phyloP scores from a whole-genome alignment of 2,888 invertebrate species.

The Nomada goodeniana region DNA sequence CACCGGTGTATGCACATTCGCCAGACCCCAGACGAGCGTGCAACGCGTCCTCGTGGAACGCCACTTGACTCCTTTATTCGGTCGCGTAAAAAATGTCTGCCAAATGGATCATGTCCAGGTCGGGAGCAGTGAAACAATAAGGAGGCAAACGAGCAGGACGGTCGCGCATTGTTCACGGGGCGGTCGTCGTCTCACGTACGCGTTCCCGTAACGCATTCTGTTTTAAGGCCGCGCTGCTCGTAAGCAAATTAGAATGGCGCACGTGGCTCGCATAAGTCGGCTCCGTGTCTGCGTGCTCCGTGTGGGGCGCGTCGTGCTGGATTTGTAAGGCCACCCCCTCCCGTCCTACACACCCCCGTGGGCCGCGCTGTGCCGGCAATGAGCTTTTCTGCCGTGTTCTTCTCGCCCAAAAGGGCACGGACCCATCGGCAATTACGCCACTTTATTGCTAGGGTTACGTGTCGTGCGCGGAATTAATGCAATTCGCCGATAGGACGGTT shows the following conservation, averaged over 20 bases:
- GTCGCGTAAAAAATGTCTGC: constrained; percentile 39
- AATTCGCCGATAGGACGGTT: constrained; percentile 56
- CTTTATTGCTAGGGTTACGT: constrained; percentile 80
- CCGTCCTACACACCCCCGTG: constrained; percentile 12
- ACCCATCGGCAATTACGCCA: constrained; percentile 80
- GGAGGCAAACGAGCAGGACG: constrained; percentile 60
- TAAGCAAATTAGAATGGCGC: constrained; percentile 82
- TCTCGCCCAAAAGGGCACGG: constrained; percentile 69
- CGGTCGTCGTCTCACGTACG: constrained; percentile 65
- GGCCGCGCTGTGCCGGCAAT: constrained; percentile 40
- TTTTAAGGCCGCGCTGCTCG: constrained; percentile 73
- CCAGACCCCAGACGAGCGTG: constrained; percentile 8
- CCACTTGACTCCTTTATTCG: constrained; percentile 61
- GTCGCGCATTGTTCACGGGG: constrained; percentile 62
- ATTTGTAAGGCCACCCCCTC: constrained; percentile 74
- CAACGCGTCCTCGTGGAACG: constrained; percentile 7
- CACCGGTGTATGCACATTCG: constrained; percentile 17
- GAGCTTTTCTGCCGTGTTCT: constrained; percentile 54
- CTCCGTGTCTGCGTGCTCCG: constrained; percentile 71
- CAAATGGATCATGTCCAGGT: constrained; percentile 56
- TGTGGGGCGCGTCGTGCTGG: constrained; percentile 69
- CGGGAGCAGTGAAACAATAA: constrained; percentile 62
- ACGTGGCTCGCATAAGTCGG: constrained; percentile 81
- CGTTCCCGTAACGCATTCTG: constrained; percentile 68
- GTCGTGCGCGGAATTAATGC: constrained; percentile 78